Evolutionary conservation across 2,888 invertebrate species (phyloP).

Genomic region (Rhagonycha lutea): DNA sequence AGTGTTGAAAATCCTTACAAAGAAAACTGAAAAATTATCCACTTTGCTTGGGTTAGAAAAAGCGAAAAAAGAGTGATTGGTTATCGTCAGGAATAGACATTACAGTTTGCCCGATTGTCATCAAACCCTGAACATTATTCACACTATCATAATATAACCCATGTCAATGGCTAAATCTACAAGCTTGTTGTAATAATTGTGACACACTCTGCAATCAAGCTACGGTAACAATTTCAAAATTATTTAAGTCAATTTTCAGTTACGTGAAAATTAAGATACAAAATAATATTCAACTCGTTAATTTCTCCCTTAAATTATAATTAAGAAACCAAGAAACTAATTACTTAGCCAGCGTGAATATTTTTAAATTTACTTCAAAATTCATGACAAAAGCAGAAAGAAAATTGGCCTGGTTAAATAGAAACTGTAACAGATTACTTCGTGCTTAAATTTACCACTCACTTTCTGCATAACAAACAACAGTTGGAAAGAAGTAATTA

Average conservation of each 20-base stretch:
- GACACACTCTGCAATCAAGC: background rate
- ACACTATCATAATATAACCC: slow-evolving; percentile 32
- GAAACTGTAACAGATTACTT: background rate
- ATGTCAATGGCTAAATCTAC: slow-evolving; percentile 21
- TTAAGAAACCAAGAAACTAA: slow-evolving; percentile 23
- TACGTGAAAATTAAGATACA: slow-evolving; percentile 16
- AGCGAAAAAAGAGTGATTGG: slow-evolving; percentile 26
- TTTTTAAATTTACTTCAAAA: slow-evolving; percentile 22
- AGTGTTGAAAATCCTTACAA: background rate
- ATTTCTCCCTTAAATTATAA: slow-evolving; percentile 28
- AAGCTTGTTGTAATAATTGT: background rate
- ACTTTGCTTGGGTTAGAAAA: slow-evolving; percentile 21
- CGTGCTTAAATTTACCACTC: background rate
- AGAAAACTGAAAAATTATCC: slow-evolving; percentile 25
- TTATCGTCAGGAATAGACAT: slow-evolving; percentile 23
- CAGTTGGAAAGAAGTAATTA: background rate
- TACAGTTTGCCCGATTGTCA: slow-evolving; percentile 31
- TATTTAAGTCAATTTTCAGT: background rate
- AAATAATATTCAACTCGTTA: slow-evolving; percentile 21
- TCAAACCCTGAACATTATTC: slow-evolving; percentile 33
- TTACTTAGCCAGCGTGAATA: slow-evolving; percentile 22
- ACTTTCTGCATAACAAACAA: background rate
- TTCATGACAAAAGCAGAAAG: slow-evolving; percentile 1
- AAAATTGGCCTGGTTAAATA: slow-evolving; percentile 1
- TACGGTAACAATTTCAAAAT: background rate